Evolutionary conservation across 2,113 vertebrate species (phyloP).

Genomic region (Neomonachus schauinslandi): DNA sequence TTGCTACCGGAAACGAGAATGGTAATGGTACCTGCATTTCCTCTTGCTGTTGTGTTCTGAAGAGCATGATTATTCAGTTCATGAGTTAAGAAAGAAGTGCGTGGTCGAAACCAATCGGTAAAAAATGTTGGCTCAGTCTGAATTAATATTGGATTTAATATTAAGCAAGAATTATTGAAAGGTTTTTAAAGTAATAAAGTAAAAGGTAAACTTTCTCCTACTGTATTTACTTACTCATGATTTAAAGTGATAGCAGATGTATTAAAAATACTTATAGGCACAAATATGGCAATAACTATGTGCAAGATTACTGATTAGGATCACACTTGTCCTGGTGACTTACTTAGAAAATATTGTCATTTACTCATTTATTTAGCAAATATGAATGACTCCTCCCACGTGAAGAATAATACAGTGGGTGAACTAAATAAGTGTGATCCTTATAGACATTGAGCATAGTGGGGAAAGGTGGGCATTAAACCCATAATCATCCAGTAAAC

Average conservation of each 20-base stretch:
- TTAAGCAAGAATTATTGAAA: slow-evolving; percentile 44
- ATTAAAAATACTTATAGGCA: neutral
- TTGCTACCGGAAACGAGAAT: slow-evolving; percentile 90
- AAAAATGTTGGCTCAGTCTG: neutral
- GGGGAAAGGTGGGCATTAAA: too few species aligned
- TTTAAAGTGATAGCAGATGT: neutral
- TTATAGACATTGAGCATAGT: accelerated
- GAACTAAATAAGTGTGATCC: neutral
- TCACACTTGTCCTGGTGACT: neutral
- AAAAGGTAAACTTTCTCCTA: neutral
- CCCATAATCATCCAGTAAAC: neutral
- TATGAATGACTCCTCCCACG: neutral
- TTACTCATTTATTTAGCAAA: neutral
- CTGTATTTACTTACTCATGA: neutral
- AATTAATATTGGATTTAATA: neutral
- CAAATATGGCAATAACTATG: neutral
- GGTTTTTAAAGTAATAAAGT: neutral
- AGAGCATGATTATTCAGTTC: neutral
- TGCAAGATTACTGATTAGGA: neutral
- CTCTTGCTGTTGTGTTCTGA: neutral
- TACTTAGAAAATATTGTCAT: neutral
- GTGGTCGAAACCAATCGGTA: neutral
- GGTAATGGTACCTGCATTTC: slow-evolving; percentile 79
- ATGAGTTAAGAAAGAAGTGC: neutral
- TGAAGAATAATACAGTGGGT: neutral